Evolutionary conservation across 1,140 invertebrate genomes (phyloP).

Genomic region (Drosophila mayri): DNA sequence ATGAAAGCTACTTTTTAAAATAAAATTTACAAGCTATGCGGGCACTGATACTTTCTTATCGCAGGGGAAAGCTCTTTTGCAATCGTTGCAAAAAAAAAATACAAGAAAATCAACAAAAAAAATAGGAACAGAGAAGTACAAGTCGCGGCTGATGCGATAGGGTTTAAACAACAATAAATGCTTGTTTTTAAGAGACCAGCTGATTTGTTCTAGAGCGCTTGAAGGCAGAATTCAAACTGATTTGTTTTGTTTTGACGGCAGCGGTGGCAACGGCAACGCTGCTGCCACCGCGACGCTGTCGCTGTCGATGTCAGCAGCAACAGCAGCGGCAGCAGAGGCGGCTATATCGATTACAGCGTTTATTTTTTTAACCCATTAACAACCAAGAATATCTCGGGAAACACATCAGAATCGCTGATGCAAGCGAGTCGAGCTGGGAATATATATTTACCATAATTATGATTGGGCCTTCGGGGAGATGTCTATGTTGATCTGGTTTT

Average conservation of each 20-base stretch:
- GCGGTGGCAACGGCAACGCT: not conserved
- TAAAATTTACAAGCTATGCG: slow-evolving; percentile 16
- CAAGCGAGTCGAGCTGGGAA: not conserved
- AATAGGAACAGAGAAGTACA: not conserved
- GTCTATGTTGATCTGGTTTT: not conserved
- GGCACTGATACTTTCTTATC: slow-evolving; percentile 6
- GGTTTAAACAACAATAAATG: slow-evolving; percentile 10
- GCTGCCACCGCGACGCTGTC: not conserved
- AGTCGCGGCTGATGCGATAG: slow-evolving; percentile 8
- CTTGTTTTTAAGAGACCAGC: not conserved
- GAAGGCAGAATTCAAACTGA: slow-evolving; percentile 81
- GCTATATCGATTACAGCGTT: slow-evolving; percentile 33
- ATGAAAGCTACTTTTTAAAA: not conserved
- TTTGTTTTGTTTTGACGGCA: slow-evolving; percentile 66
- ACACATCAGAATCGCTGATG: slow-evolving; percentile 6
- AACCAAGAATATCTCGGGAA: slow-evolving; percentile 4
- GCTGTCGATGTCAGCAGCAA: not conserved
- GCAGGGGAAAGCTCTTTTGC: slow-evolving; percentile 4
- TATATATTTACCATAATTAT: not conserved
- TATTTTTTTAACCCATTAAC: slow-evolving; percentile 42
- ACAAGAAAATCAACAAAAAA: not conserved
- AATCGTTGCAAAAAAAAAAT: slow-evolving; percentile 18
- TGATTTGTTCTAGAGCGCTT: slow-evolving; percentile 73
- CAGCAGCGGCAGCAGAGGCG: not conserved
- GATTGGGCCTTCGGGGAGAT: no score